These are phyloP conservation scores for Hemibagrus guttatus DNA, from an alignment of 2,797 vertebrate genomes.

Conservation along the genomic window DNA sequence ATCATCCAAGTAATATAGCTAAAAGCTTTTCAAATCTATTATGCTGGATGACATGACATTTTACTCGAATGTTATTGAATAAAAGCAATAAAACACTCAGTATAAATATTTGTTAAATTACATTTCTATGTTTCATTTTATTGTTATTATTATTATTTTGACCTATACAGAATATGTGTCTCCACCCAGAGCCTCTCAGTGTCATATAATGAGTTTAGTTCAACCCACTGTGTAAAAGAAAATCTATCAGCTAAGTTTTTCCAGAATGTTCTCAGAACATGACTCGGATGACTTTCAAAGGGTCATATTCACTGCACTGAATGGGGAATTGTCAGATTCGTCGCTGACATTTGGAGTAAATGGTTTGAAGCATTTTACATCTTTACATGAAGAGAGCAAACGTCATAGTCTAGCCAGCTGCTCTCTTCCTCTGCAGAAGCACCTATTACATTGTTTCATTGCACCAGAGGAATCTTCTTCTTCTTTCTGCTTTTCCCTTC, in stretches of 20 bases:
- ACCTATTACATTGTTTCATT: conserved; percentile 58
- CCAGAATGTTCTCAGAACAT: background rate
- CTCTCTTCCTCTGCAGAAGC: conserved; percentile 48
- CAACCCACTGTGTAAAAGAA: background rate
- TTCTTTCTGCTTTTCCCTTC: too few relatives aligned
- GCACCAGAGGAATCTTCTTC: background rate
- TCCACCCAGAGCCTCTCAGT: background rate
- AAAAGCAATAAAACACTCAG: background rate
- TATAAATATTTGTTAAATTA: background rate
- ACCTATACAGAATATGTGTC: background rate
- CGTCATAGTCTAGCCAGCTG: conserved; percentile 61
- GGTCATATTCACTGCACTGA: conserved; percentile 48
- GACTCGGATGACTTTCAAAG: conserved; percentile 23
- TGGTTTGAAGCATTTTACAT: conserved; percentile 71
- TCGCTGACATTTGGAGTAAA: conserved; percentile 69
- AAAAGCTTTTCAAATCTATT: background rate
- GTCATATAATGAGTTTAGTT: conserved; percentile 10
- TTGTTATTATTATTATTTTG: background rate
- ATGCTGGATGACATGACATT: background rate
- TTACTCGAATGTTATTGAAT: background rate
- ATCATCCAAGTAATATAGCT: background rate
- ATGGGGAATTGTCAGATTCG: conserved; percentile 44
- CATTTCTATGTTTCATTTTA: background rate
- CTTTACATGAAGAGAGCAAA: conserved; percentile 71
- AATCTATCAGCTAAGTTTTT: conserved; percentile 1